Conservation (phyloP, 1,140 invertebrate species). For the Monochamus saltuarius region DNA sequence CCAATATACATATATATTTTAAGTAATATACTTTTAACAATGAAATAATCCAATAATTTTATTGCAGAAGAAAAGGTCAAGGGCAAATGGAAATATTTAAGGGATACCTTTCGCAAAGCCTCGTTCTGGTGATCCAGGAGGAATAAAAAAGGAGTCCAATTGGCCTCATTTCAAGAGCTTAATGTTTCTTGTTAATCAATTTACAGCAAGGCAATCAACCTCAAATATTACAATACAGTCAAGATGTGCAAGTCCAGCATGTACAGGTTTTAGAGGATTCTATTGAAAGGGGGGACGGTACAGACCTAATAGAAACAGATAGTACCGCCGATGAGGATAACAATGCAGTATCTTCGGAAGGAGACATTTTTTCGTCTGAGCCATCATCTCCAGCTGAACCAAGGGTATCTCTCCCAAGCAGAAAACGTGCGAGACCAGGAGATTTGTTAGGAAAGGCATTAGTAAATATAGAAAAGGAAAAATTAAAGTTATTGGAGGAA, state of each 20-base stretch:
- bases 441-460: background rate
- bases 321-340: no score
- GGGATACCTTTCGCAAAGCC: conserved; percentile 50
- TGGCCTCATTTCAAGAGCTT: conserved; percentile 27
- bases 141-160: background rate
- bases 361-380: no score
- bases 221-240: conserved; percentile 12
- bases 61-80: conserved; percentile 52
- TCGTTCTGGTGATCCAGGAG: conserved; percentile 20
- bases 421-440: background rate
- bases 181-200: conserved; percentile 27
- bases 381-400: background rate
- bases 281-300: no score
- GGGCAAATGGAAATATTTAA: conserved; percentile 55
- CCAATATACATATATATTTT: no score
- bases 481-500: conserved; percentile 11
- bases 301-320: background rate
- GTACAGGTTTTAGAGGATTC: no score
- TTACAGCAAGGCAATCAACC: conserved; percentile 8
- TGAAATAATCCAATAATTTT: background rate
- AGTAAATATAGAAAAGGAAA: conserved; percentile 5
- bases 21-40: no score
- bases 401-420: background rate
- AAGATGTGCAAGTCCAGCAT: background rate
- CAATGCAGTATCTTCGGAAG: no score